These are phyloP conservation scores for Polypterus bichir DNA, from an alignment of 2,113 vertebrate genomes.

Conservation along the genomic window DNA sequence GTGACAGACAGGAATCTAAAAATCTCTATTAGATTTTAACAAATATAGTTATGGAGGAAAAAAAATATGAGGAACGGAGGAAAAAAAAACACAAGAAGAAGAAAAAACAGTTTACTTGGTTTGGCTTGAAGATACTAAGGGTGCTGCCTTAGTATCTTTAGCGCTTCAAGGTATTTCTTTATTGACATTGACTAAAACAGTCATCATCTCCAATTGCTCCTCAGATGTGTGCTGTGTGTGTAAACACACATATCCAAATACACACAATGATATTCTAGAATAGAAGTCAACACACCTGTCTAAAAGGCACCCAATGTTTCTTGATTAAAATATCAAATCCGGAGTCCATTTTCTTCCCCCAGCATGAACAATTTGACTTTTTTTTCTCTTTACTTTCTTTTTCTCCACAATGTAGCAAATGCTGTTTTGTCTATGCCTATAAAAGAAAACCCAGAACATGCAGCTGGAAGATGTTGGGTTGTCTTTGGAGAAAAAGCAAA, in stretches of 20 bases:
- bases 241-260: too few species aligned
- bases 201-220: conserved; percentile 21
- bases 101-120: conserved; percentile 56
- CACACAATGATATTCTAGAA: too few species aligned
- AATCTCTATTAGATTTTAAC: conserved; percentile 52
- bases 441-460: conserved; percentile 72
- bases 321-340: too few species aligned
- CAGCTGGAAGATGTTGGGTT: conserved; percentile 79
- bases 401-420: too few species aligned
- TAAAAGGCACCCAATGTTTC: too few species aligned
- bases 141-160: conserved; percentile 73
- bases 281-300: too few species aligned
- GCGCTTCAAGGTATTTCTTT: conserved; percentile 75
- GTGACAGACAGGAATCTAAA: conserved; percentile 61
- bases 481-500: conserved; percentile 54
- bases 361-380: too few species aligned
- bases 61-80: conserved; percentile 56
- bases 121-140: conserved; percentile 80
- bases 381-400: too few species aligned
- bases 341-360: too few species aligned
- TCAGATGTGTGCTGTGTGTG: too few species aligned
- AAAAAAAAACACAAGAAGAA: conserved; percentile 9
- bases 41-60: conserved; percentile 57
- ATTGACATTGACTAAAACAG: conserved; percentile 68
- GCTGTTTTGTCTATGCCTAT: conserved; percentile 55